Evolutionary conservation across 2,797 vertebrate species (phyloP).

Genomic region (Muscicapa striata): DNA sequence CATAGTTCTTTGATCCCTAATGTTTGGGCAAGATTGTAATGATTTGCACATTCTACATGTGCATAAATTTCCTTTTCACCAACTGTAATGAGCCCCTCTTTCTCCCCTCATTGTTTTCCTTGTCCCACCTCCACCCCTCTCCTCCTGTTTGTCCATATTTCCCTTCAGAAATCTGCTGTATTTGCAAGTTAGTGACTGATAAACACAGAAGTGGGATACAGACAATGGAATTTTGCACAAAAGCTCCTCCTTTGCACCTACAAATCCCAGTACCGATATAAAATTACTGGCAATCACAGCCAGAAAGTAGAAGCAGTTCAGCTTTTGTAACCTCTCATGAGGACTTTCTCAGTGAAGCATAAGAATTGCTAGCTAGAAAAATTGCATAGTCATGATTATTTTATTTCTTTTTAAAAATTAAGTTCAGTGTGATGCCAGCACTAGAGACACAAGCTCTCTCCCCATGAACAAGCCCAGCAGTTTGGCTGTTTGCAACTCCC

Average conservation of each 20-base stretch:
- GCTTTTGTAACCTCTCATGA: slow-evolving; percentile 5
- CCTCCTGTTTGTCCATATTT: neutral
- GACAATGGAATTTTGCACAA: slow-evolving; percentile 26
- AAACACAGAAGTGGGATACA: neutral
- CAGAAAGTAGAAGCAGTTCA: neutral
- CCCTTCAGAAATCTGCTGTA: slow-evolving; percentile 45
- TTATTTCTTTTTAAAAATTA: slow-evolving; percentile 10
- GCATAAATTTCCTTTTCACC: slow-evolving; percentile 23
- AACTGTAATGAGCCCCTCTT: neutral
- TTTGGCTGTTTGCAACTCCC: neutral
- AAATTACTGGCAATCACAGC: neutral
- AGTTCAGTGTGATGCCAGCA: neutral
- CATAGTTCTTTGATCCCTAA: neutral
- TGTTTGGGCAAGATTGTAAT: slow-evolving; percentile 14
- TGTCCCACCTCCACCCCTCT: neutral
- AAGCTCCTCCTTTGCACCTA: slow-evolving; percentile 32
- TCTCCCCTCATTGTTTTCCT: neutral
- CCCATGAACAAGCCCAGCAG: neutral
- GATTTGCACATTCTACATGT: slow-evolving; percentile 19
- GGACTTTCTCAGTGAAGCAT: neutral
- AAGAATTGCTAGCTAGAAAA: slow-evolving; percentile 23
- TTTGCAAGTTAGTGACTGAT: neutral
- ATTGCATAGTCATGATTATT: neutral
- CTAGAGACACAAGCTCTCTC: neutral
- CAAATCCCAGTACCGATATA: neutral